phyloP scores from a whole-genome alignment of 1,140 invertebrate genomes.

The Drosophila baimaii region DNA sequence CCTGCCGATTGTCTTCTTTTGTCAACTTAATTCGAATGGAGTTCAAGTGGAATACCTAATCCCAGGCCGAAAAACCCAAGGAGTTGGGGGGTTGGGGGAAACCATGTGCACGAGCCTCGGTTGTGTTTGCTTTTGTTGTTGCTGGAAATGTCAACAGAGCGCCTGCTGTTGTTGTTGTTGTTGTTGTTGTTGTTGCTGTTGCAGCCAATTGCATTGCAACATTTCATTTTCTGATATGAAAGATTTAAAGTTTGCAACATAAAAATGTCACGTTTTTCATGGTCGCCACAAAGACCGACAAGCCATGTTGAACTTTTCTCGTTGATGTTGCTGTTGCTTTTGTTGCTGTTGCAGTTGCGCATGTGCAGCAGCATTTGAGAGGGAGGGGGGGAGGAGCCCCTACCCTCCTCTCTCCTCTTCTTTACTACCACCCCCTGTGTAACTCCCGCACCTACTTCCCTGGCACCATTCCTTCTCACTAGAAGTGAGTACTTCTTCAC shows the following conservation, averaged over 20 bases:
- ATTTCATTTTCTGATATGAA: slow-evolving; percentile 84
- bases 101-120: slow-evolving; percentile 48
- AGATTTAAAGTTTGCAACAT: slow-evolving; percentile 84
- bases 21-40: slow-evolving; percentile 29
- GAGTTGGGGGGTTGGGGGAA: slow-evolving; percentile 21
- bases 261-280: slow-evolving; percentile 85
- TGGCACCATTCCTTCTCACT: slow-evolving; percentile 35
- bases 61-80: slow-evolving; percentile 4
- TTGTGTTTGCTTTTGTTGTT: slow-evolving; percentile 42
- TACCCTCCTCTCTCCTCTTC: not conserved
- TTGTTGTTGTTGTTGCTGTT: slow-evolving; percentile 61
- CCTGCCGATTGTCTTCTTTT: slow-evolving; percentile 12
- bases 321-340: slow-evolving; percentile 36
- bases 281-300: slow-evolving; percentile 79
- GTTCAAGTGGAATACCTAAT: slow-evolving; percentile 3
- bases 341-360: slow-evolving; percentile 48
- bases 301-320: slow-evolving; percentile 56
- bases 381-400: not conserved
- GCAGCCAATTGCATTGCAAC: slow-evolving; percentile 81
- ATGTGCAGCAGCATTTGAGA: slow-evolving; percentile 54
- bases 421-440: not conserved
- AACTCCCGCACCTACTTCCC: slow-evolving; percentile 14
- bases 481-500: slow-evolving; percentile 49
- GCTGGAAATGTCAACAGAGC: slow-evolving; percentile 58
- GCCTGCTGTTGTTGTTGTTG: slow-evolving; percentile 47